Percentiles rank a stretch among this genome's conserved stretches.
These are phyloP conservation scores for Araneus ventricosus DNA, from an alignment of 1,140 invertebrate species.

Conservation along the genomic window DNA sequence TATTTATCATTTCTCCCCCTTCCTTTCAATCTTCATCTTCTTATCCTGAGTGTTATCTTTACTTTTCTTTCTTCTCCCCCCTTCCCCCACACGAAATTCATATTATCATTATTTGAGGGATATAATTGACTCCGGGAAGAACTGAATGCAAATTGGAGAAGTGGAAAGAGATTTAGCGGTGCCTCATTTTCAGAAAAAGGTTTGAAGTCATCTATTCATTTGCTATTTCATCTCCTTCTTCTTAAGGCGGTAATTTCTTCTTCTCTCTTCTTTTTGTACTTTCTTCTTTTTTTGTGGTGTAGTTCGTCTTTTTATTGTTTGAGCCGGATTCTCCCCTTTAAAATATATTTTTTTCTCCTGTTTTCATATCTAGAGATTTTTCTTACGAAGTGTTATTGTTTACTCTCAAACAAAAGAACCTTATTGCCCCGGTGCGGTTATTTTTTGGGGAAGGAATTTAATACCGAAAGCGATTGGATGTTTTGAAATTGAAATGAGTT, in stretches of 20 bases:
- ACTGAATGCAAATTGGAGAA: constrained; percentile 63
- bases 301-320: constrained; percentile 2
- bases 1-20: constrained; percentile 66
- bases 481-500: not conserved
- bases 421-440: constrained; percentile 6
- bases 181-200: constrained; percentile 38
- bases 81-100: constrained; percentile 24
- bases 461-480: constrained; percentile 23
- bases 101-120: constrained; percentile 70
- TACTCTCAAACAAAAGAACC: not conserved
- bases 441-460: not conserved
- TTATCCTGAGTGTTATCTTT: constrained; percentile 65
- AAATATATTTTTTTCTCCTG: not conserved
- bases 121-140: constrained; percentile 59
- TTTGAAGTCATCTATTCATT: constrained; percentile 71
- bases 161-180: not conserved
- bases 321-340: not conserved
- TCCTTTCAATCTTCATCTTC: constrained; percentile 66
- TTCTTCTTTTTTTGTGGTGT: not conserved
- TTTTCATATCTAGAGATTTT: constrained; percentile 8
- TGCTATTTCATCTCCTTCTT: constrained; percentile 60
- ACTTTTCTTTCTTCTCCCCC: constrained; percentile 30
- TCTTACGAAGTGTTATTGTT: constrained; percentile 37
- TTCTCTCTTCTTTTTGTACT: not conserved
- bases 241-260: constrained; percentile 45